Percentiles rank a stretch among this genome's conserved stretches.
Evolutionary conservation across 1,140 invertebrate species (phyloP).

Genomic region (Aporrectodea caliginosa): DNA sequence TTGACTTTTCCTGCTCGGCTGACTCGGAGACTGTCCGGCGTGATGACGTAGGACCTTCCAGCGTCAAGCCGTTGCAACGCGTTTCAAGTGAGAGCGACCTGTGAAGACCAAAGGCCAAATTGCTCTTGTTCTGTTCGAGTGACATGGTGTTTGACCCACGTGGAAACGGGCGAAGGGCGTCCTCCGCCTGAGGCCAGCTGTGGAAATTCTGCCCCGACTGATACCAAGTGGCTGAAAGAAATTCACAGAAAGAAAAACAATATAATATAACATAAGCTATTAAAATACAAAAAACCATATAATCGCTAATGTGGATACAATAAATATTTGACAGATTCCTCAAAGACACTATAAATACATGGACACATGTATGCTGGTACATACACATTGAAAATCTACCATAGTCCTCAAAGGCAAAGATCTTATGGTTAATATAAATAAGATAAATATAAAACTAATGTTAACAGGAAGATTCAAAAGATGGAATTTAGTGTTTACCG

Average conservation of each 20-base stretch:
- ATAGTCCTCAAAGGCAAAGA: too few relatives aligned
- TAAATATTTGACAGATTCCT: too few relatives aligned
- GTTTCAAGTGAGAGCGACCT: background rate
- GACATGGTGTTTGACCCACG: constrained; percentile 24
- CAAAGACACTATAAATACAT: too few relatives aligned
- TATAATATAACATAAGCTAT: background rate
- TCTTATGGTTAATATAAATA: too few relatives aligned
- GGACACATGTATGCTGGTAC: too few relatives aligned
- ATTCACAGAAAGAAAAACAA: too few relatives aligned
- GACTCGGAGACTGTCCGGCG: background rate
- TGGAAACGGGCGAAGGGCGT: constrained; percentile 31
- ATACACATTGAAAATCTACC: too few relatives aligned
- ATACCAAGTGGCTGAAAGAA: constrained; percentile 30
- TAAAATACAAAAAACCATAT: background rate
- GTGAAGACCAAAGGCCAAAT: constrained; percentile 8
- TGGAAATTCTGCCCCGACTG: constrained; percentile 16
- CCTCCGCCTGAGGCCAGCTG: constrained; percentile 30
- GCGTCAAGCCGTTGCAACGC: background rate
- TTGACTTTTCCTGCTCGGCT: too few relatives aligned
- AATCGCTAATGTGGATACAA: background rate
- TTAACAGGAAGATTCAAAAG: too few relatives aligned
- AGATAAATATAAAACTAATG: too few relatives aligned
- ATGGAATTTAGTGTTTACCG: too few relatives aligned
- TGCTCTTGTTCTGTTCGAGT: background rate
- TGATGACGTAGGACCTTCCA: background rate